Evolutionary conservation across 2,888 invertebrate species (phyloP).

Genomic region (Phania funesta): DNA sequence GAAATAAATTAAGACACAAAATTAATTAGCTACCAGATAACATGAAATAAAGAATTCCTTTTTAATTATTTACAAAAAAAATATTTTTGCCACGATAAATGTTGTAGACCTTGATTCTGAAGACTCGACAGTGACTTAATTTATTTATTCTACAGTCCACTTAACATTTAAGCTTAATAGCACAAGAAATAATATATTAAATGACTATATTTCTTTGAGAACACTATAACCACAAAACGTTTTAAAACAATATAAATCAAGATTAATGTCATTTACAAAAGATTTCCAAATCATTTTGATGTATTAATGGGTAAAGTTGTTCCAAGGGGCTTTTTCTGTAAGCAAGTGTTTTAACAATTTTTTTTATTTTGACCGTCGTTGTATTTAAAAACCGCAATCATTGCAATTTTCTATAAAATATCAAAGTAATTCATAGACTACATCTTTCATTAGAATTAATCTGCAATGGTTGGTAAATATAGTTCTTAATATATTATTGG

Average conservation of each 20-base stretch:
- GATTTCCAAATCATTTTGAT: constrained; percentile 51
- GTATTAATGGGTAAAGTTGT: constrained; percentile 36
- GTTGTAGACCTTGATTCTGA: background rate
- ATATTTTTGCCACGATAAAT: background rate
- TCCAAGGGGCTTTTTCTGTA: background rate
- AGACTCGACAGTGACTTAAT: background rate
- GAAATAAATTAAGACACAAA: no score
- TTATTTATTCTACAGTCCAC: constrained; percentile 1
- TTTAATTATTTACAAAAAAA: no score
- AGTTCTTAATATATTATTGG: constrained; percentile 49
- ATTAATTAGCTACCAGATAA: no score
- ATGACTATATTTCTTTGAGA: background rate
- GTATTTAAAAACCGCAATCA: constrained; percentile 17
- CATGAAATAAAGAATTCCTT: no score
- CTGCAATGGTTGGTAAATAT: constrained; percentile 46
- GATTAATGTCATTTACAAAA: constrained; percentile 55
- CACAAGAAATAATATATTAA: background rate
- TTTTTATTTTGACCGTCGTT: background rate
- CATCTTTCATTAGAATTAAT: constrained; percentile 66
- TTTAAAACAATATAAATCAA: constrained; percentile 60
- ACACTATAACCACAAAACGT: constrained; percentile 11
- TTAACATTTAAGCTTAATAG: constrained; percentile 30
- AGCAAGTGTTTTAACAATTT: background rate
- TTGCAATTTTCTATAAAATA: constrained; percentile 60
- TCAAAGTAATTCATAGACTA: constrained; percentile 65